phyloP scores from a whole-genome alignment of 2,113 vertebrate genomes.

The Ellobius talpinus region DNA sequence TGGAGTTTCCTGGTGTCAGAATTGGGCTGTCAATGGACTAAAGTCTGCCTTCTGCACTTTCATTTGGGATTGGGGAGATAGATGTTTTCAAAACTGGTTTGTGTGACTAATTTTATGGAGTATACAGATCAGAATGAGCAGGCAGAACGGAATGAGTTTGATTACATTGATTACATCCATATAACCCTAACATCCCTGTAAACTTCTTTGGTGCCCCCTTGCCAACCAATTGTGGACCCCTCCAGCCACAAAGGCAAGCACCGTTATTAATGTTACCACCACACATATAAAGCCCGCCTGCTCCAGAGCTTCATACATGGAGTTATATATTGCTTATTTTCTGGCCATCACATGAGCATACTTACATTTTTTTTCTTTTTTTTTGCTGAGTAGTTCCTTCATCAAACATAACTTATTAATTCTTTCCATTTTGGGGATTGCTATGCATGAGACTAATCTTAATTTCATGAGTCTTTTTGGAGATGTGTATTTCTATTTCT shows the following conservation, averaged over 20 bases:
- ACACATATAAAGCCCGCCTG: no score
- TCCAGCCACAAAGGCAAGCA: neutral
- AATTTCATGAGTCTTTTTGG: neutral
- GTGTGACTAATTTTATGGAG: neutral
- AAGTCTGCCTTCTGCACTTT: neutral
- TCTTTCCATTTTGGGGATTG: neutral
- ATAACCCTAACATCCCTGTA: neutral
- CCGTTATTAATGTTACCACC: neutral
- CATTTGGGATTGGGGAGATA: neutral
- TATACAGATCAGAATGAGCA: neutral
- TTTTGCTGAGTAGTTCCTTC: neutral
- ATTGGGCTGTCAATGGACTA: neutral
- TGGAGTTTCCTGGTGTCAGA: neutral
- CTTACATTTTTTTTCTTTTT: neutral
- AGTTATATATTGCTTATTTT: neutral
- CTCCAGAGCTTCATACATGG: neutral
- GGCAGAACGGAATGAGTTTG: neutral
- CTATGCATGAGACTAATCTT: neutral
- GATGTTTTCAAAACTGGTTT: neutral
- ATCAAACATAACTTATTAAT: conserved; percentile 15
- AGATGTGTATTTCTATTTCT: neutral
- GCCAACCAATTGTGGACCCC: neutral
- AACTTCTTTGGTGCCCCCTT: neutral
- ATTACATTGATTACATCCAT: neutral
- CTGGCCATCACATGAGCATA: neutral